Evolutionary conservation across 1,140 invertebrate species (phyloP), one percentile per base, ranked within the genome.

Genomic region (Eciton burchellii): DNA sequence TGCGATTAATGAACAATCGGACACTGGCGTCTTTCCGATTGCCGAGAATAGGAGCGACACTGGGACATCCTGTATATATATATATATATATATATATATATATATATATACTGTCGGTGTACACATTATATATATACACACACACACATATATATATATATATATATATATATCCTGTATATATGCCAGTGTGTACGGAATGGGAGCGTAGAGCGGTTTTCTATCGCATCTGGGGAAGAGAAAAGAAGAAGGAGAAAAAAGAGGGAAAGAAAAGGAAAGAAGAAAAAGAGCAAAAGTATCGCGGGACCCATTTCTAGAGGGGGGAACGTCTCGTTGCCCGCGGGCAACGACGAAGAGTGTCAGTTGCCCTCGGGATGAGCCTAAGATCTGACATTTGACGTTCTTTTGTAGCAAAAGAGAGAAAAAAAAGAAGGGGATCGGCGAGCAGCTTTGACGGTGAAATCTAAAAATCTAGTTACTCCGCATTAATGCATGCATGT

Each of bases 401-500:
- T 74, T 74, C 43, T 45, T 74, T 74, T 74, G 12, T 74, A 62
- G 35, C 35, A 49, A n/a, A 35, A n/a, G n/a, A n/a, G 49, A 26
- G 57, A 2, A 49, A 49, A n/a, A n/a, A n/a, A n/a, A n/a, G n/a
- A n/a, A n/a, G n/a, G n/a, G n/a, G n/a, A n/a, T n/a, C n/a, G n/a
- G n/a, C n/a, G n/a, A n/a, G n/a, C n/a, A n/a, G n/a, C n/a, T n/a
- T n/a, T n/a, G n/a, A n/a, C n/a, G n/a, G n/a, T n/a, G n/a, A n/a
- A n/a, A n/a, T n/a, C n/a, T n/a, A n/a, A n/a, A n/a, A n/a, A n/a
- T n/a, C n/a, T n/a, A n/a, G n/a, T n/a, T n/a, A n/a, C n/a, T n/a
- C n/a, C n/a, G n/a, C 26, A 63, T 73, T 62, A 47, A 73, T 43
- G 71, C 72, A 81, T 68, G 71, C 60, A 62, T 82, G 68, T 83